phyloP scores from a whole-genome alignment of 1,140 invertebrate species.

The Pectinophora gossypiella region DNA sequence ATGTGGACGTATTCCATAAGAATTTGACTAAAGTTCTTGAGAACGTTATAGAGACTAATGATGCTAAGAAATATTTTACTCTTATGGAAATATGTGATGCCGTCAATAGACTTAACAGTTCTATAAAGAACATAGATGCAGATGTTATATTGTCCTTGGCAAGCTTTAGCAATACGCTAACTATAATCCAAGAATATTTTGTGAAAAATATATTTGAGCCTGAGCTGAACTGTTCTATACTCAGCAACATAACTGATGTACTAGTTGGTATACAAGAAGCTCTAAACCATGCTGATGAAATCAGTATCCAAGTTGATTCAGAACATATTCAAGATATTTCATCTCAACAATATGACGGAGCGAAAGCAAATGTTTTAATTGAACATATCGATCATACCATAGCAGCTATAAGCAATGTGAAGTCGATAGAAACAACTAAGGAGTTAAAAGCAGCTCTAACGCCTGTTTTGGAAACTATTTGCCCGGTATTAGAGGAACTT shows the following conservation, averaged over 20 bases:
- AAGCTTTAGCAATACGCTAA: constrained; percentile 49
- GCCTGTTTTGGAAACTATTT: constrained; percentile 41
- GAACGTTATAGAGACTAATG: constrained; percentile 66
- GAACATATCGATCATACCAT: constrained; percentile 52
- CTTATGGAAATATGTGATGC: constrained; percentile 57
- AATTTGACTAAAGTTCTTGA: constrained; percentile 66
- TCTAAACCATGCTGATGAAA: constrained; percentile 58
- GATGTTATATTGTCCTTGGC: constrained; percentile 35
- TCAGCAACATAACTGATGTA: constrained; percentile 58
- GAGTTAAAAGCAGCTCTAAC: constrained; percentile 27
- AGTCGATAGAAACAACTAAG: constrained; percentile 32
- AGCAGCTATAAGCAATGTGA: constrained; percentile 38
- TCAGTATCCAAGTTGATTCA: constrained; percentile 50
- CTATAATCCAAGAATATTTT: constrained; percentile 48
- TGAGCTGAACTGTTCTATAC: constrained; percentile 41
- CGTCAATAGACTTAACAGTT: constrained; percentile 45
- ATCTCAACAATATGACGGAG: constrained; percentile 18
- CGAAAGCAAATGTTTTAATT: constrained; percentile 34
- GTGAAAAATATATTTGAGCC: constrained; percentile 39
- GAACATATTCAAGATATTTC: constrained; percentile 41
- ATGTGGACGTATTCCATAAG: constrained; percentile 52
- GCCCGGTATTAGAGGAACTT: constrained; percentile 51
- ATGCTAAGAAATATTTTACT: constrained; percentile 49
- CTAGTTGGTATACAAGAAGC: constrained; percentile 61
- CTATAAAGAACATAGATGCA: constrained; percentile 40